These are phyloP conservation scores for Agapostemon virescens DNA, from an alignment of 2,888 invertebrate genomes.

Conservation along the genomic window DNA sequence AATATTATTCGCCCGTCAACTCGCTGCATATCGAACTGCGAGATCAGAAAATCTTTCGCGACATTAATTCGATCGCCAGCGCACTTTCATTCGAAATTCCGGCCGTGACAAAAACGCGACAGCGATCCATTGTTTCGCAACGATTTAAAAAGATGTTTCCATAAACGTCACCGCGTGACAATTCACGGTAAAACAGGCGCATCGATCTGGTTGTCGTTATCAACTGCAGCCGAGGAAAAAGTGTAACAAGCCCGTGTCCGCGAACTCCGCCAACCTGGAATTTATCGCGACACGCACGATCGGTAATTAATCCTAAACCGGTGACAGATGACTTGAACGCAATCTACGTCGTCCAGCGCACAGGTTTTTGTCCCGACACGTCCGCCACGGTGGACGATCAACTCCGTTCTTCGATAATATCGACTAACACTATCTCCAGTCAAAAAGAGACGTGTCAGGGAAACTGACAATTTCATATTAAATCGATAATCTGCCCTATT, in stretches of 20 bases:
- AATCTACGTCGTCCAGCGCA: slow-evolving; percentile 15
- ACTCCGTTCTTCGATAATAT: slow-evolving; percentile 9
- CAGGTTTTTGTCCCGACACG: slow-evolving; percentile 3
- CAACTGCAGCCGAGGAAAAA: slow-evolving; percentile 22
- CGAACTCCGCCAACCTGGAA: slow-evolving; percentile 19
- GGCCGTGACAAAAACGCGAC: not conserved
- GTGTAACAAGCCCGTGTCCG: slow-evolving; percentile 11
- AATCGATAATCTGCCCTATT: not conserved
- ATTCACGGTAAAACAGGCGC: not conserved
- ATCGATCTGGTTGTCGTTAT: slow-evolving; percentile 29
- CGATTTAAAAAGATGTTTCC: slow-evolving; percentile 2
- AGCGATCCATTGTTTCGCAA: not conserved
- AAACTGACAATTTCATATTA: not conserved
- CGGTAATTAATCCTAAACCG: slow-evolving; percentile 50
- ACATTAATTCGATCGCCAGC: not conserved
- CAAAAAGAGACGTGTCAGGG: not conserved
- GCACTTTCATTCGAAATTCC: not conserved
- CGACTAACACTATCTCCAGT: not conserved
- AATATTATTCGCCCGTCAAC: not conserved
- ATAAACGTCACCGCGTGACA: slow-evolving; percentile 15
- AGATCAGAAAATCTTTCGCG: not conserved
- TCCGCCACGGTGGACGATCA: slow-evolving; percentile 7
- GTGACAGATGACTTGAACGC: slow-evolving; percentile 32
- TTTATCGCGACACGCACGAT: slow-evolving; percentile 40
- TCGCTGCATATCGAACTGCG: not conserved